These are phyloP conservation scores for Macrochelys suwanniensis DNA, from an alignment of 2,797 vertebrate genomes.

Conservation along the genomic window DNA sequence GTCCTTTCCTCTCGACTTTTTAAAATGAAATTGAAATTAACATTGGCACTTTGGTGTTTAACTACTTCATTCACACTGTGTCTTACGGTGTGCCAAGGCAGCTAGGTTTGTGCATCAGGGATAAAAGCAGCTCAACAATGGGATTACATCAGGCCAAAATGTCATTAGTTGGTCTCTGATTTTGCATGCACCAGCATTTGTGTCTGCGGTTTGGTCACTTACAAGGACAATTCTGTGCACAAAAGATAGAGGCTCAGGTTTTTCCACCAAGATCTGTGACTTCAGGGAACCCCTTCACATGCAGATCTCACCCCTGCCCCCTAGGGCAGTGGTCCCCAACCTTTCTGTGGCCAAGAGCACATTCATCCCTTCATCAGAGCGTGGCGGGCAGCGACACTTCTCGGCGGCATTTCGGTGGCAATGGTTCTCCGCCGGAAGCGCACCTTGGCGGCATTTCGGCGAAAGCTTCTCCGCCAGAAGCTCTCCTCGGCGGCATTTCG, in stretches of 20 bases:
- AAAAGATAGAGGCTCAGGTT: not conserved
- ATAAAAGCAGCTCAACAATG: not conserved
- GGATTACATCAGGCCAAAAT: not conserved
- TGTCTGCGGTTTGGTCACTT: not conserved
- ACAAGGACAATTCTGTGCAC: fast-evolving
- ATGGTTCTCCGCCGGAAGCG: no score
- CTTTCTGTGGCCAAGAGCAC: no score
- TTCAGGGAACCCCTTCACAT: not conserved
- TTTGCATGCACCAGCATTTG: not conserved
- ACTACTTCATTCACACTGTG: not conserved
- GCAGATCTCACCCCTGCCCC: not conserved
- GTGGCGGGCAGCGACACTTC: no score
- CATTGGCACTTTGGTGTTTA: not conserved
- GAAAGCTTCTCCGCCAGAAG: no score
- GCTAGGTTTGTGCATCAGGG: fast-evolving
- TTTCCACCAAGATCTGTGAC: fast-evolving
- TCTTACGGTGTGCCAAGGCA: not conserved
- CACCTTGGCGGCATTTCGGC: no score
- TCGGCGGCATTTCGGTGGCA: no score
- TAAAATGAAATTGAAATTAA: not conserved
- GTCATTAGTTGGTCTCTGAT: fast-evolving
- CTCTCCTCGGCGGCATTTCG: no score
- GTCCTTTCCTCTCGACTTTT: not conserved
- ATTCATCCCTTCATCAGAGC: no score
- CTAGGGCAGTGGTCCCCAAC: no score